Percentiles rank a stretch among this genome's conserved stretches.
phyloP scores from a whole-genome alignment of 1,140 invertebrate genomes.

The Brachionus rubens region DNA sequence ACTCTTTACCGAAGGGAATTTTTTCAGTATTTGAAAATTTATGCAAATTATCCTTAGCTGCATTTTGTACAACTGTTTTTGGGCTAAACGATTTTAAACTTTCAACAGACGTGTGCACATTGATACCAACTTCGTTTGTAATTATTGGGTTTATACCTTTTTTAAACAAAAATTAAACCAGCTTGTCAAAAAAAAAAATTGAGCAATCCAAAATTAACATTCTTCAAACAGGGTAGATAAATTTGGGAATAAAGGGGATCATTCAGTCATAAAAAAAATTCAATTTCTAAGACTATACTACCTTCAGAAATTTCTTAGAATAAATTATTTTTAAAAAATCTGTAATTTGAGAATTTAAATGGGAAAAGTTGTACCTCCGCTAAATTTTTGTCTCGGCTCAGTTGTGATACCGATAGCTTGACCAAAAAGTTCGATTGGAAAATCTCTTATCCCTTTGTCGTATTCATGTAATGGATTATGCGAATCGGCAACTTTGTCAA shows the following conservation, averaged over 20 bases:
- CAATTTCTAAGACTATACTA: no score
- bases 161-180: slow-evolving; percentile 45
- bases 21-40: slow-evolving; percentile 46
- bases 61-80: slow-evolving; percentile 53
- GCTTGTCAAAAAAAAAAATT: neutral
- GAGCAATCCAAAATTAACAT: neutral
- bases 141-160: slow-evolving; percentile 58
- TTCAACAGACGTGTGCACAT: slow-evolving; percentile 54
- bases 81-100: slow-evolving; percentile 50
- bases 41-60: slow-evolving; percentile 52
- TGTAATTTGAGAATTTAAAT: neutral
- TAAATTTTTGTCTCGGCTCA: neutral
- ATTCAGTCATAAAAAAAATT: neutral
- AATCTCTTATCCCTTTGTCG: slow-evolving; percentile 6
- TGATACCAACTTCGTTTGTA: slow-evolving; percentile 60
- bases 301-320: no score
- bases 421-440: slow-evolving; percentile 4
- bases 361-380: neutral
- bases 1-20: slow-evolving; percentile 44
- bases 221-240: neutral
- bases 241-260: neutral
- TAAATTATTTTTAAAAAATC: neutral
- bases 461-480: slow-evolving; percentile 17
- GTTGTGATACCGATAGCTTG: neutral
- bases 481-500: neutral